Evolutionary conservation across 2,888 invertebrate genomes (phyloP), one percentile per base, ranked within the genome.

Genomic region (Dryadula phaetusa): DNA sequence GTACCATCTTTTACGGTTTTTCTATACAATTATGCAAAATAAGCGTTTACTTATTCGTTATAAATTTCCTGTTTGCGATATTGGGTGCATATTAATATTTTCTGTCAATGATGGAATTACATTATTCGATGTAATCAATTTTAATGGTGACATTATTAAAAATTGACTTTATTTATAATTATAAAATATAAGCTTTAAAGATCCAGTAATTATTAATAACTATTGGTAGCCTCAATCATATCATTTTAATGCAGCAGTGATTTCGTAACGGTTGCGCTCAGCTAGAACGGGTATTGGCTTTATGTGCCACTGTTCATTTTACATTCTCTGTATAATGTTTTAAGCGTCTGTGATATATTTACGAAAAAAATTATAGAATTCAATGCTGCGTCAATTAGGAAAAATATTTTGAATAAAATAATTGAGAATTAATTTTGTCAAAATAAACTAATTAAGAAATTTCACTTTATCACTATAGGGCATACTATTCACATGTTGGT

Each of bases 191-290:
- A 28, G 28, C n/a, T 22, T 32, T 62, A 58, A 58, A 42, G 60
- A 20, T 64, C 62, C 37, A 67, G 62, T 42, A 70, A 67, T 66
- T 66, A 62, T 60, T 64, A 65, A 70, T 66, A 64, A 62, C 53
- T 70, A 67, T 70, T 56, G 67, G 62, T 69, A 65, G 64, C 62
- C 65, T 61, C 47, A 67, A 66, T 72, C 71, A 67, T 72, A 67
- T 69, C 69, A 86, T 89, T 89, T 91, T 90, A 87, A 91, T 90
- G 90, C 87, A 87, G 88, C 87, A 83, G 79, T 87, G 90, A 89
- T 91, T 91, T 91, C 88, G 88, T 91, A 92, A 92, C 91, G 90
- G 91, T 88, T 90, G 90, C 90, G 88, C 80, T 88, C 87, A 86
- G 85, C 87, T 90, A 88, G 90, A 92, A 92, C 92, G 88, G 84